Conservation (phyloP, 2,113 vertebrate species). For the Etheostoma cragini region DNA sequence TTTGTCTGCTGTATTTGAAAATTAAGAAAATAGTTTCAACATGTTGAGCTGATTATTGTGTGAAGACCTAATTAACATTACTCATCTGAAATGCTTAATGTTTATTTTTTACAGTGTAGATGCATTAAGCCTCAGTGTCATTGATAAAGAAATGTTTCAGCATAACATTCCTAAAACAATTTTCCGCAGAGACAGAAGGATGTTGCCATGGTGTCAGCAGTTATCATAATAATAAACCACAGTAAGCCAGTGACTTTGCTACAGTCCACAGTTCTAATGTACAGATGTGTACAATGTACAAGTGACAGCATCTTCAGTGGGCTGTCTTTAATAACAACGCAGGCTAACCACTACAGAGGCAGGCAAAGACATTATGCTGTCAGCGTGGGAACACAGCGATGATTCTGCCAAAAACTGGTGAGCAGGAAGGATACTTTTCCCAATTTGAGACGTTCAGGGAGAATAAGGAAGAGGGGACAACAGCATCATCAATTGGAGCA, state of each 20-base stretch:
- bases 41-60: constrained; percentile 35
- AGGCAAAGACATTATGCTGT: constrained; percentile 71
- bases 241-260: constrained; percentile 55
- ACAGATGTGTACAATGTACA: constrained; percentile 53
- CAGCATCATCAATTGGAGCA: constrained; percentile 50
- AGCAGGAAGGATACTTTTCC: constrained; percentile 63
- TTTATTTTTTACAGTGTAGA: constrained; percentile 18
- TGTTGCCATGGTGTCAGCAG: constrained; percentile 68
- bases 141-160: not conserved
- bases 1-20: constrained; percentile 11
- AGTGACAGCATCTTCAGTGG: constrained; percentile 73
- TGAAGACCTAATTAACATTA: constrained; percentile 10
- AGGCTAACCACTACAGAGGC: constrained; percentile 74
- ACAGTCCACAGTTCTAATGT: constrained; percentile 60
- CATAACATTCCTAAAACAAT: constrained; percentile 6
- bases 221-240: constrained; percentile 67
- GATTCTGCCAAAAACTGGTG: constrained; percentile 65
- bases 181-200: not conserved
- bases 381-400: constrained; percentile 73
- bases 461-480: constrained; percentile 40
- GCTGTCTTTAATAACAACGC: constrained; percentile 67
- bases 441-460: constrained; percentile 50
- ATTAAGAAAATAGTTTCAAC: constrained; percentile 11
- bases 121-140: not conserved
- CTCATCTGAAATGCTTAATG: constrained; percentile 20